Base-by-base conservation (phyloP, 2,888 invertebrate genomes). In the Flexamia atlantica region DNA sequence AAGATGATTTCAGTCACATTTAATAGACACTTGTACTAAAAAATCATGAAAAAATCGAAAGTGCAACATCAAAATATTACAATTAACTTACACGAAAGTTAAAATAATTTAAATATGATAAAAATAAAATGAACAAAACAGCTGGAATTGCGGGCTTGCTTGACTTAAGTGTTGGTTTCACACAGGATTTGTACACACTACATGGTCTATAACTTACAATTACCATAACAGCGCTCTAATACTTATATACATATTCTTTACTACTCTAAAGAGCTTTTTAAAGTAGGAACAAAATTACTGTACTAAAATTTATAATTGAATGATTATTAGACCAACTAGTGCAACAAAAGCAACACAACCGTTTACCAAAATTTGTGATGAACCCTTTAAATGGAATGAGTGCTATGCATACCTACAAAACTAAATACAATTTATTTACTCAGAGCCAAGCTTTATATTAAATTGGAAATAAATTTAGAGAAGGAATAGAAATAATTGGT, bases 241-340 rank as follows among this genome's bases (percentile, higher is more conserved):
- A 76, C 76, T 76, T 76, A 72, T 76, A 28, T 76, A 76, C 76
- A 76, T 9, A 25, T 76, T 68, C 68, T 68, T 72, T 36, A 50
- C 76, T 76, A 76, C 76, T 76, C 76, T 76, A 76, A 76, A 76
- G 25, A 76, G 76, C 76, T 76, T 76, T 76, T 76, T 76, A 76
- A 76, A 76, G 76, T 76, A 76, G 76, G 76, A 76, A 76, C 76
- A 76, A 76, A 76, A 76, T 76, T 76, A 76, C 76, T 76, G 76
- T 50, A 76, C 76, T 76, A 42, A 50, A 76, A 50, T 46, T 46
- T 42, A 36, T 72, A 40, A 40, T 40, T n/a, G 72, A 42, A 72
- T 72, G 72, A 72, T 72, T 32, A 40, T n/a, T 14, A 50, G 46
- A 76, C 50, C 50, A 76, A 50, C 46, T 76, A 76, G 76, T 76